Conservation (phyloP, 2,888 invertebrate genomes). For the Helicoverpa assulta region DNA sequence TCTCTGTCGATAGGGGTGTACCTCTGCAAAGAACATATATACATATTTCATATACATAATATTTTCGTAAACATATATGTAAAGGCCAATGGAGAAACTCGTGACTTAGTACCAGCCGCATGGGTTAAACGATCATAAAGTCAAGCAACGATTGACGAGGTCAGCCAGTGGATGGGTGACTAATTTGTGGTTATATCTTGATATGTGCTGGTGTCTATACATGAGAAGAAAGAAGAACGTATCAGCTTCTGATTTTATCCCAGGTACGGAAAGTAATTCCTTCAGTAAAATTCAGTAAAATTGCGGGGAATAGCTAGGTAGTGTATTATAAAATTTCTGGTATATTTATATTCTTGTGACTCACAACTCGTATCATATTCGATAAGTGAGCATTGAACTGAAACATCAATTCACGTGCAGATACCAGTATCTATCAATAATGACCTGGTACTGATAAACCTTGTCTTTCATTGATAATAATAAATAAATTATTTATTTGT, state of each 20-base stretch:
- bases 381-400: constrained; percentile 38
- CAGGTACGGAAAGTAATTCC: too few relatives aligned
- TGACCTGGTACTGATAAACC: constrained; percentile 35
- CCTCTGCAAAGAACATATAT: constrained; percentile 85
- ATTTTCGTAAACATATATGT: not conserved
- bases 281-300: too few relatives aligned
- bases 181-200: not conserved
- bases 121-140: too few relatives aligned
- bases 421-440: constrained; percentile 19
- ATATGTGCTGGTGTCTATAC: too few relatives aligned
- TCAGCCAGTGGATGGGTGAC: too few relatives aligned
- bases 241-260: not conserved
- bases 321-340: not conserved
- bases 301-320: too few relatives aligned
- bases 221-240: too few relatives aligned
- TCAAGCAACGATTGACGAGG: too few relatives aligned
- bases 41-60: not conserved
- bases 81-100: not conserved
- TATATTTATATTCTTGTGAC: not conserved
- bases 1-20: constrained; percentile 93
- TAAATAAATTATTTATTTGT: too few relatives aligned
- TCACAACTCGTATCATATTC: not conserved
- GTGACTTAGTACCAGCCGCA: not conserved
- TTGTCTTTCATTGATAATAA: not conserved
- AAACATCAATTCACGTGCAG: constrained; percentile 8